Evolutionary conservation across 2,888 invertebrate species (phyloP), one percentile per base, ranked within the genome.

Genomic region (Platycheirus rosarum): DNA sequence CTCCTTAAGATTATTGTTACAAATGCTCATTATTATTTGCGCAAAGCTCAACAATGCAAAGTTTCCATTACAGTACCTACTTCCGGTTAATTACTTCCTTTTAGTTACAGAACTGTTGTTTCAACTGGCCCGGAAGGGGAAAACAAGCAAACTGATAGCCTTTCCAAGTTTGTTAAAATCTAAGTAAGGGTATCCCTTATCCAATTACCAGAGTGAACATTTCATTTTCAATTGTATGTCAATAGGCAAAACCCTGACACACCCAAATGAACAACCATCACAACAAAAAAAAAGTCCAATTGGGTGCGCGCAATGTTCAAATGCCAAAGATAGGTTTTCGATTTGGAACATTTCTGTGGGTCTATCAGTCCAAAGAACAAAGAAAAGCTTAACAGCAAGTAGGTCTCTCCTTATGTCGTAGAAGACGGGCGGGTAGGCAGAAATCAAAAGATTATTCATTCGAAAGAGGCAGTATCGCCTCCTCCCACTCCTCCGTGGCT

Each of bases 41-140:
- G 23, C 29, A 32, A 32, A 32, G 8, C 8, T 7, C 4, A 32
- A 8, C 29, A 32, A 32, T 8, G 1, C 29, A 32, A 32, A 32
- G 29, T 32, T 32, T 32, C 29, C 29, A 32, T 7, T 32, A 49
- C 14, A 32, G 9, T 35, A 62, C 29, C 35, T 71, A n/a, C n/a
- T 71, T 74, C 65, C 65, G 48, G 65, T 23, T 32, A 40, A 65
- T 53, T 16, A 37, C 53, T 65, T 65, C 49, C 48, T 40, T 71
- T 65, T 51, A 63, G 53, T 65, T 16, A 46, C 29, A 26, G n/a
- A 53, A 53, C 37, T 57, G 20, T 55, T 23, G 23, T 23, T 32
- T 53, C 20, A 37, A 55, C 13, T 37, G 55, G 37, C 13, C 37
- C 14, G 44, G 26, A 11, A 35, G 29, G 2, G 23, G 62, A 40